Evolutionary conservation across 2,888 invertebrate species (phyloP), one percentile per base, ranked within the genome.

Genomic region (Hyalella azteca): DNA sequence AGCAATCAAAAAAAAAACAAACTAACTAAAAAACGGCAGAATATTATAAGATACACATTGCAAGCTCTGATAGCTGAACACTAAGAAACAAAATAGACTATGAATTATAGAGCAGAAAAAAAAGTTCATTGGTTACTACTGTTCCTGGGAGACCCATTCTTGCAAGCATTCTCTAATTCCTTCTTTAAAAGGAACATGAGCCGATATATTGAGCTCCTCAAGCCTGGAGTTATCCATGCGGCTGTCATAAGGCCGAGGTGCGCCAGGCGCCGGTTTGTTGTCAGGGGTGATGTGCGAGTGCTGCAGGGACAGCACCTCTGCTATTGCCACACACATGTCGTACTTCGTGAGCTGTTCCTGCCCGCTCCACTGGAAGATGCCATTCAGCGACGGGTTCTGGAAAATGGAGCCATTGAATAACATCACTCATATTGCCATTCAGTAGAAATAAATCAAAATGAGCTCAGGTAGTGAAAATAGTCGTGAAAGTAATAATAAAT

Each of bases 311-410:
- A 89, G 89, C 3, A 86, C 86, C 15, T 87, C 85, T n/a, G 89
- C 88, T 87, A 90, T 90, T 11, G 86, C 85, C 60, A 87, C 73
- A 1, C 88, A 87, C 90, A 90, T 90, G 78, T 88, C 87, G 86
- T 89, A 90, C 85, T 90, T 90, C 13, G 90, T 90, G 86, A 90
- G 87, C 40, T 86, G 86, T 86, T 90, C 89, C 78, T 87, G 85
- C 7, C 89, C 90, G 86, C 88, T 88, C 88, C 89, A 90, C 81
- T 90, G 90, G 85, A 87, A 90, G 50, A 89, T 87, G 26, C 90
- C 90, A 78, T 80, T 84, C 7, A 88, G 60, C 19, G 85, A 45
- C 13, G 80, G 36, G 81, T 87, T 86, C 88, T 88, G 85, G 32
- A 66, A 54, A 11, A 2, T 26, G 9, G 5, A 54, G 22, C 11